These are phyloP conservation scores for Tinamus guttatus DNA, from an alignment of 2,113 vertebrate species.

Conservation along the genomic window DNA sequence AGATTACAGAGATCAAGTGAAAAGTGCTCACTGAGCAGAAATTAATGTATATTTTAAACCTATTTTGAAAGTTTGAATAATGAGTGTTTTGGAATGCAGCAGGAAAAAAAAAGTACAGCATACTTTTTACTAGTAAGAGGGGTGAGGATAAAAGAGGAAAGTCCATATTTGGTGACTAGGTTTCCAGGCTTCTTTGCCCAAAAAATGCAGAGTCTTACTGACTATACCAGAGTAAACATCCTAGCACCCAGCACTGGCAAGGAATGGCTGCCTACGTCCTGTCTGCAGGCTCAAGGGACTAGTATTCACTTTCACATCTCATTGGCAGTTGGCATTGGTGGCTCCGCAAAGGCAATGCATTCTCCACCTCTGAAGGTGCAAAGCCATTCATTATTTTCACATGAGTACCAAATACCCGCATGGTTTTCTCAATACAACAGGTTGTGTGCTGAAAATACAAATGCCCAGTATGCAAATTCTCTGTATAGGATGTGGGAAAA, in stretches of 20 bases:
- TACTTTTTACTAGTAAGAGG: not conserved
- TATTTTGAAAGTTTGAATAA: not conserved
- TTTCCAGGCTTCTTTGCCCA: not conserved
- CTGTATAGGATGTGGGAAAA: not conserved
- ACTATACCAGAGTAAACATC: not conserved
- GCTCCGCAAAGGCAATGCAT: not conserved
- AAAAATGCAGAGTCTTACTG: not conserved
- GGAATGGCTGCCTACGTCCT: not conserved
- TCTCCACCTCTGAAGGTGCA: constrained; percentile 37
- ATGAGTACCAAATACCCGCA: not conserved
- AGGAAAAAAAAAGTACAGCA: not conserved
- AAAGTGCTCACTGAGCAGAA: not conserved
- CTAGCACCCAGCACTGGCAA: not conserved
- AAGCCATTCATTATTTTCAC: not conserved
- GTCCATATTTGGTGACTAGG: not conserved
- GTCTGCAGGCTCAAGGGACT: not conserved
- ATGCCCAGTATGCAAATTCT: not conserved
- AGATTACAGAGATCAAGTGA: not conserved
- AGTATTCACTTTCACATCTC: constrained; percentile 29
- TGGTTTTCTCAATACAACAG: not conserved
- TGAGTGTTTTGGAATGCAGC: not conserved
- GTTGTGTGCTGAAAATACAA: not conserved
- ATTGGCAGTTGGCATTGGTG: not conserved
- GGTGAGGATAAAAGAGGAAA: not conserved
- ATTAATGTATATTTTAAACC: not conserved